Percentiles rank a stretch among this genome's conserved stretches.
These are phyloP conservation scores for Scaptomyza caliginosa DNA, from an alignment of 2,888 invertebrate genomes.

Conservation along the genomic window DNA sequence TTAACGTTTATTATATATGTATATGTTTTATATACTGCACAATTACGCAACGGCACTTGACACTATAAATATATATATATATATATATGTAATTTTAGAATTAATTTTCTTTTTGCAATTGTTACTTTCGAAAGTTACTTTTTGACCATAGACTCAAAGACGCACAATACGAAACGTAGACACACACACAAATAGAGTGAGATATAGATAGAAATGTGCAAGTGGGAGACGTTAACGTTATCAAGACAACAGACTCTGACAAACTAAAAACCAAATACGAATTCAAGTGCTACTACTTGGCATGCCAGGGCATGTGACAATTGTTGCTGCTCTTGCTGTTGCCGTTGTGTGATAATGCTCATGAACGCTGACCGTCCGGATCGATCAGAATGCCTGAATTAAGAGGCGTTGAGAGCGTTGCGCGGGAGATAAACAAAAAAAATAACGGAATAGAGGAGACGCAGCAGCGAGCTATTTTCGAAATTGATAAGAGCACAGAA, in stretches of 20 bases:
- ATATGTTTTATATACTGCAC: conserved; percentile 19
- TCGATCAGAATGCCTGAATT: conserved; percentile 49
- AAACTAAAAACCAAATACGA: conserved; percentile 73
- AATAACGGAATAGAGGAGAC: conserved; percentile 30
- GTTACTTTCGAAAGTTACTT: background rate
- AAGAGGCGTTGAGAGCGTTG: conserved; percentile 61
- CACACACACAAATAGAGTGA: conserved; percentile 50
- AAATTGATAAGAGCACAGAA: conserved; percentile 56
- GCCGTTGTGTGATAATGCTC: conserved; percentile 48
- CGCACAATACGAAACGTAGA: conserved; percentile 54
- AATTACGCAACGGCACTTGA: conserved; percentile 64
- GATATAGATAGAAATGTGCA: conserved; percentile 52
- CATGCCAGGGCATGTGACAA: conserved; percentile 37
- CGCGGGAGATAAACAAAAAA: conserved; percentile 43
- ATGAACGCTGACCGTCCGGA: conserved; percentile 45
- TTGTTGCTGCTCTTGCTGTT: conserved; percentile 9
- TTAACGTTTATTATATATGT: conserved; percentile 31
- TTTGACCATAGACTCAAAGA: conserved; percentile 35
- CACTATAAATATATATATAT: too few relatives aligned
- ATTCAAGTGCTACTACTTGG: conserved; percentile 20
- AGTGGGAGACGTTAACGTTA: conserved; percentile 80
- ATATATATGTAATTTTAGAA: conserved; percentile 11
- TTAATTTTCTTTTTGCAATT: conserved; percentile 3
- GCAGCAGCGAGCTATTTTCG: conserved; percentile 53
- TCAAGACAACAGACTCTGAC: conserved; percentile 84